Percentiles rank a stretch among this genome's conserved stretches.
Conservation (phyloP, 2,113 vertebrate genomes). For the Chloropsis cyanopogon region DNA sequence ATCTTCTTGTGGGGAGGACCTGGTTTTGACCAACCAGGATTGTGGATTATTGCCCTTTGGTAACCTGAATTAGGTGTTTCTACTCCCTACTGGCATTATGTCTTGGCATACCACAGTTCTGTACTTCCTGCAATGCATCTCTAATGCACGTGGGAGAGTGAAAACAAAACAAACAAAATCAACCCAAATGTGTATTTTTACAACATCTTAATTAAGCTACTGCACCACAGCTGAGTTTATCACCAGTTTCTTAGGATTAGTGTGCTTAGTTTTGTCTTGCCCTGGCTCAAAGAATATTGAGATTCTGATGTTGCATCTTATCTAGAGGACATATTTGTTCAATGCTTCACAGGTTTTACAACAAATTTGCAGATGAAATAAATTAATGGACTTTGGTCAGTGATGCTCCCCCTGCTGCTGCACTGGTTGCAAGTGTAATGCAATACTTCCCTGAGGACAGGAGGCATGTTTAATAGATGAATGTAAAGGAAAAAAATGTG, state of each 20-base stretch:
- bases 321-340: background rate
- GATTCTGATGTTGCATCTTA: background rate
- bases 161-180: background rate
- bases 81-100: background rate
- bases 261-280: background rate
- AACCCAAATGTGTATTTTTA: background rate
- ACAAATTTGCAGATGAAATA: slow-evolving; percentile 2
- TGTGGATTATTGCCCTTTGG: background rate
- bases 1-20: background rate
- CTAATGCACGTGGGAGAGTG: background rate
- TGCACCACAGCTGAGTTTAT: background rate
- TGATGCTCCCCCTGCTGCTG: background rate
- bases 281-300: background rate
- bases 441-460: background rate
- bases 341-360: background rate
- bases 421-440: background rate
- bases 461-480: background rate
- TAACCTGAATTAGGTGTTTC: background rate
- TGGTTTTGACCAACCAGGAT: background rate
- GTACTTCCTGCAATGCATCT: background rate
- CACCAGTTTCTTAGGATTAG: background rate
- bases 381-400: background rate
- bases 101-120: background rate
- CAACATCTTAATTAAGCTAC: background rate
- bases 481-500: background rate